Conservation (phyloP, 2,888 invertebrate species). For the Neria commutata region DNA sequence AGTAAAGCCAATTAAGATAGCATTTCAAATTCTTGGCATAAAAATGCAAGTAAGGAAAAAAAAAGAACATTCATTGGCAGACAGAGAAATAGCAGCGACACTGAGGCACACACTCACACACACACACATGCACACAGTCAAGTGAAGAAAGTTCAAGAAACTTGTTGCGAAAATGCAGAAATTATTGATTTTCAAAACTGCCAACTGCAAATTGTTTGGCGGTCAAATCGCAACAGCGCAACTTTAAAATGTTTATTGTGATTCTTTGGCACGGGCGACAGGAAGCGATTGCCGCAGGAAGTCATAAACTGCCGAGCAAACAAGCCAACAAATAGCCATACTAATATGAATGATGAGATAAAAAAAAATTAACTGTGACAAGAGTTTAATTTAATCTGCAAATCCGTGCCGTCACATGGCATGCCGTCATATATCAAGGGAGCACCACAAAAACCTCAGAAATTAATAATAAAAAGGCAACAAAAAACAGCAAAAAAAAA, state of each 20-base stretch:
- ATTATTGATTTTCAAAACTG: conserved; percentile 15
- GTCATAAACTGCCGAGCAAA: background rate
- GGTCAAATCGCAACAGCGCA: background rate
- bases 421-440: too few species aligned
- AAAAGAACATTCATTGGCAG: background rate
- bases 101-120: background rate
- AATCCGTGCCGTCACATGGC: too few species aligned
- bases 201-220: background rate
- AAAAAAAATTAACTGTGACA: background rate
- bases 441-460: too few species aligned
- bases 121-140: background rate
- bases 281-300: background rate
- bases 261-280: background rate
- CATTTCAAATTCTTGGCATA: conserved; percentile 20
- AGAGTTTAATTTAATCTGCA: background rate
- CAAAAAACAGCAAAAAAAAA: too few species aligned
- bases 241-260: background rate
- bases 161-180: conserved; percentile 14
- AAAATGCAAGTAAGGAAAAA: conserved; percentile 6
- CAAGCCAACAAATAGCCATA: background rate
- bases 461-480: too few species aligned
- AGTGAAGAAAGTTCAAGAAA: conserved; percentile 15
- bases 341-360: background rate
- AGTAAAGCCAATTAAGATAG: conserved; percentile 20
- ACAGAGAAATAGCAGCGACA: background rate